Evolutionary conservation across 2,888 invertebrate genomes (phyloP).

Genomic region (Scelioninae gen. 1): DNA sequence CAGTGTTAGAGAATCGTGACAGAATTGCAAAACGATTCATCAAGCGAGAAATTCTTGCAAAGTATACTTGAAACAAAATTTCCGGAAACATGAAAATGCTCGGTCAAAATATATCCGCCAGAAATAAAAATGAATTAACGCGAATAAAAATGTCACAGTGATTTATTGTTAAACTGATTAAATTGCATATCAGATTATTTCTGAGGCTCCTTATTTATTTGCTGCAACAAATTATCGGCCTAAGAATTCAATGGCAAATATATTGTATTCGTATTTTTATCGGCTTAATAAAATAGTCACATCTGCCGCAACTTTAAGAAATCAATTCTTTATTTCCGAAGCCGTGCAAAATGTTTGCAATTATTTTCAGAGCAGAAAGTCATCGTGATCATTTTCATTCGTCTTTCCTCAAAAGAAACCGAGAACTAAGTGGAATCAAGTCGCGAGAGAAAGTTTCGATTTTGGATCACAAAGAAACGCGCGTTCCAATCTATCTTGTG

Average conservation of each 20-base stretch:
- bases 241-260: slow-evolving; percentile 3
- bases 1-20: slow-evolving; percentile 43
- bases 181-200: slow-evolving; percentile 7
- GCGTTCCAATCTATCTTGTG: slow-evolving; percentile 45
- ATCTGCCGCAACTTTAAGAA: not conserved
- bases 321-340: slow-evolving; percentile 9
- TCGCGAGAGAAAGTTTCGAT: slow-evolving; percentile 41
- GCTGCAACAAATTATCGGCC: slow-evolving; percentile 11
- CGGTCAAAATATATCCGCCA: slow-evolving; percentile 35
- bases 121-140: slow-evolving; percentile 44
- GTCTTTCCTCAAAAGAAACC: slow-evolving; percentile 2
- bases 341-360: slow-evolving; percentile 2
- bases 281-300: not conserved
- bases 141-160: slow-evolving; percentile 38
- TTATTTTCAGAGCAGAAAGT: slow-evolving; percentile 8
- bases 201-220: slow-evolving; percentile 13
- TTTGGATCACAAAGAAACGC: slow-evolving; percentile 53
- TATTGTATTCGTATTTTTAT: not conserved
- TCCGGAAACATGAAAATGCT: slow-evolving; percentile 23
- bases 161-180: slow-evolving; percentile 39
- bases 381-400: not conserved
- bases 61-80: slow-evolving; percentile 40
- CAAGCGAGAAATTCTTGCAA: slow-evolving; percentile 19
- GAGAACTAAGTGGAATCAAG: not conserved
- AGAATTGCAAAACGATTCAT: slow-evolving; percentile 43